Base-by-base conservation (phyloP, 2,113 vertebrate genomes). In the Garra rufa region DNA sequence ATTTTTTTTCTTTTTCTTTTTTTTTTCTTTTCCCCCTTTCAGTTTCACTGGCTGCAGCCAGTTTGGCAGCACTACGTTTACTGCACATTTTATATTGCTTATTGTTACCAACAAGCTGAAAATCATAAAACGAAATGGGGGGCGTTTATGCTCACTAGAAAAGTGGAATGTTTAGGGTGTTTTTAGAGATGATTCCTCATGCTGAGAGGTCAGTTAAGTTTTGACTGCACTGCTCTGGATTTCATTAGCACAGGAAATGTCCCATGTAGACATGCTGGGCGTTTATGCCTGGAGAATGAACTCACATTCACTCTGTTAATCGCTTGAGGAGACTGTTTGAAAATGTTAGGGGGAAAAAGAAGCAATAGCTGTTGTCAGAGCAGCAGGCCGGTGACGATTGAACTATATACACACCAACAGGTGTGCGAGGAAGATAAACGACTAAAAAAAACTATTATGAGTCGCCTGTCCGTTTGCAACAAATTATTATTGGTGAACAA, bases 181-280 rank as follows among this genome's bases (percentile, higher is more conserved):
- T 77, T 77, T 85, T 81, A 28, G 83, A 86, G 79, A 82, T 73
- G 48, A 76, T 78, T 80, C 41, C 83, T 87, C 85, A 74, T 59
- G 81, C 79, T 82, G 85, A 83, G 78, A 76, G 82, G 57, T 83
- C 67, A 84, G 77, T 63, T 48, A 44, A 78, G 83, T 89, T 77
- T 85, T 85, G 82, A 85, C 88, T 41, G 69, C 88, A 84, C 46
- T 38, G 14, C 38, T 88, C 85, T 73, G 89, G 90, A 90, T 93
- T 93, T 88, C 90, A 73, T 91, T 93, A 92, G 85, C 92, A 93
- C 84, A 65, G 85, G 88, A 93, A 90, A 90, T 90, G 92, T 92
- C 91, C 83, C 84, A 83, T 90, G 92, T 88, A 77, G 86, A 90
- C 81, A 52, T 88, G 3, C 85, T 93, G 89, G 92, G 83, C 89